A percentile compares a stretch with the other conserved stretches of the same genome.
Evolutionary conservation across 2,888 invertebrate species (phyloP).

Genomic region (Hirtodrosophila cameraria): DNA sequence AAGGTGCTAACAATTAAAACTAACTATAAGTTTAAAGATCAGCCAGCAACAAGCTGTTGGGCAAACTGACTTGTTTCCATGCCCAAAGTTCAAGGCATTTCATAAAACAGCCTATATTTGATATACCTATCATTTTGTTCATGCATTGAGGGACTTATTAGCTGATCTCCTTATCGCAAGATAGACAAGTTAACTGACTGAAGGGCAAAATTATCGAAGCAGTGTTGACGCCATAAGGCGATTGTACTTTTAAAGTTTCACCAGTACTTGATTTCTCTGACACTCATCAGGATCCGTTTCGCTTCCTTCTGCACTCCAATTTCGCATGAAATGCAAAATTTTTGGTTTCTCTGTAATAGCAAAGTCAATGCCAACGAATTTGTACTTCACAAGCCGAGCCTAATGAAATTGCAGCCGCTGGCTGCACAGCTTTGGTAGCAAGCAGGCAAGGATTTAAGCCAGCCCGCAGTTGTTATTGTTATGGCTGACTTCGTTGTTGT

Average conservation of each 20-base stretch:
- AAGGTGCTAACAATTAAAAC: too few species aligned
- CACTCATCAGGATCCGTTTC: too few species aligned
- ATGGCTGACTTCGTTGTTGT: neutral
- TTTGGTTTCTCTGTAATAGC: constrained; percentile 11
- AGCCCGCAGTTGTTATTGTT: constrained; percentile 15
- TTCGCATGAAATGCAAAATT: constrained; percentile 9
- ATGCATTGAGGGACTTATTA: too few species aligned
- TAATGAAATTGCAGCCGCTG: constrained; percentile 51
- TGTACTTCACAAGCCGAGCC: constrained; percentile 5
- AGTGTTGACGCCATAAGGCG: constrained; percentile 3
- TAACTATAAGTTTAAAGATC: too few species aligned
- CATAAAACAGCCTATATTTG: too few species aligned
- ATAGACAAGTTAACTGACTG: neutral
- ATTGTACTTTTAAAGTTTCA: constrained; percentile 3
- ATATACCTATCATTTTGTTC: too few species aligned
- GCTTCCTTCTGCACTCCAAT: neutral
- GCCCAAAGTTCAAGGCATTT: too few species aligned
- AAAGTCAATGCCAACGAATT: constrained; percentile 25
- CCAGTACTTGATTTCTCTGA: neutral
- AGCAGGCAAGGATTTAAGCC: constrained; percentile 13
- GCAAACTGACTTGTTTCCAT: too few species aligned
- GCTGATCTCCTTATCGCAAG: neutral
- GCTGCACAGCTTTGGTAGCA: constrained; percentile 24
- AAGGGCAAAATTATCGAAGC: neutral
- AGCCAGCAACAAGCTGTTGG: too few species aligned